phyloP scores from a whole-genome alignment of 1,140 invertebrate species.

The Hycleus cichorii region DNA sequence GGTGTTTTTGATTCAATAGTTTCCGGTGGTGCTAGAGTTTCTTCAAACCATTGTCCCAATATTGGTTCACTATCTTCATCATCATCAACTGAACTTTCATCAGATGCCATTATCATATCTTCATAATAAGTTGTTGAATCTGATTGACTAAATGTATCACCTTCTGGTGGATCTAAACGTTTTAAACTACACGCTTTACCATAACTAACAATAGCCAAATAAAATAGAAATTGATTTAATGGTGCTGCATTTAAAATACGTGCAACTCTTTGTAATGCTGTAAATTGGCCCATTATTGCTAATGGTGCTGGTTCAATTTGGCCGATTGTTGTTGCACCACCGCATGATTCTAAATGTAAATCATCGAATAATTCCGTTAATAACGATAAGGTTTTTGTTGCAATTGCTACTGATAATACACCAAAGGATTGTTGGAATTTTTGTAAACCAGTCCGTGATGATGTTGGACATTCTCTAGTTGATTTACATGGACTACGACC shows the following conservation, averaged over 20 bases:
- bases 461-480: conserved; percentile 44
- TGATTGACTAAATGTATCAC: conserved; percentile 75
- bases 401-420: conserved; percentile 71
- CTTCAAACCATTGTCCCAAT: conserved; percentile 87
- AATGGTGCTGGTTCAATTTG: conserved; percentile 48
- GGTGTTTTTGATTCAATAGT: conserved; percentile 52
- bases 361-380: conserved; percentile 60
- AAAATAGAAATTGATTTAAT: conserved; percentile 73
- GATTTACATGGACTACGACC: conserved; percentile 59
- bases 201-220: conserved; percentile 80
- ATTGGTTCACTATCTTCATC: conserved; percentile 82
- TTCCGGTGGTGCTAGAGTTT: conserved; percentile 75
- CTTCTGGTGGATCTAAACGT: conserved; percentile 65
- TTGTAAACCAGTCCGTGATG: conserved; percentile 36
- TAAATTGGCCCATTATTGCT: conserved; percentile 51
- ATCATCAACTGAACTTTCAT: conserved; percentile 80
- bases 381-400: conserved; percentile 62
- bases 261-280: conserved; percentile 60
- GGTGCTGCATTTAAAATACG: conserved; percentile 59
- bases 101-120: conserved; percentile 82
- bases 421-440: conserved; percentile 69
- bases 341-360: conserved; percentile 50
- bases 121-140: conserved; percentile 91
- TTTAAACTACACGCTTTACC: conserved; percentile 81
- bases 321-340: conserved; percentile 26